phyloP scores from a whole-genome alignment of 1,140 invertebrate species.

The Neuroterus valhalla region DNA sequence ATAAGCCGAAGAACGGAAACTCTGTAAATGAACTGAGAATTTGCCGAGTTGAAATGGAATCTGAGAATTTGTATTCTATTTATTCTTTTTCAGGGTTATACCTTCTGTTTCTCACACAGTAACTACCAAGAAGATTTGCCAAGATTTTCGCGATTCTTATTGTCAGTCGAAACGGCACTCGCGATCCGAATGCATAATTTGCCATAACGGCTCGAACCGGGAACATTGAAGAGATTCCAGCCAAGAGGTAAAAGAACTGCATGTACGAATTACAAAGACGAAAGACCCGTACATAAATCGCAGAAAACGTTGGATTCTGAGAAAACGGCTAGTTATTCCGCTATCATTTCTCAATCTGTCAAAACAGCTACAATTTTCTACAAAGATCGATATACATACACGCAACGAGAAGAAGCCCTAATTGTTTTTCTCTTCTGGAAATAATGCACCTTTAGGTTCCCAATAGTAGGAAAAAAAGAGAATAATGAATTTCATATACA shows the following conservation, averaged over 20 bases:
- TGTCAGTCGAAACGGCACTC: slow-evolving; percentile 13
- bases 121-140: not conserved
- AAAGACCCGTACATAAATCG: not conserved
- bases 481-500: too few species aligned
- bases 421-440: too few species aligned
- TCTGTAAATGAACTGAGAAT: not conserved
- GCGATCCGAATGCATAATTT: slow-evolving; percentile 45
- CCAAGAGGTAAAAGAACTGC: not conserved
- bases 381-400: not conserved
- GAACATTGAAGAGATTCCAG: not conserved
- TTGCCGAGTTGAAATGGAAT: not conserved
- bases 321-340: not conserved
- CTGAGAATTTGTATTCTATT: not conserved
- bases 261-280: not conserved
- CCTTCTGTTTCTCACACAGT: not conserved
- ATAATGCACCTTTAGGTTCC: too few species aligned
- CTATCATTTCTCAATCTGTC: not conserved
- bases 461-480: too few species aligned
- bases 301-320: not conserved
- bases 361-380: not conserved
- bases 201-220: slow-evolving; percentile 34
- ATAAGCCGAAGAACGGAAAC: not conserved
- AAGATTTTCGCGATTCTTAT: slow-evolving; percentile 36
- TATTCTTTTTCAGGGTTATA: not conserved
- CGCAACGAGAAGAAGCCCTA: too few species aligned